Base-by-base conservation (phyloP, 1,140 invertebrate genomes). In the Heliconius nattereri region DNA sequence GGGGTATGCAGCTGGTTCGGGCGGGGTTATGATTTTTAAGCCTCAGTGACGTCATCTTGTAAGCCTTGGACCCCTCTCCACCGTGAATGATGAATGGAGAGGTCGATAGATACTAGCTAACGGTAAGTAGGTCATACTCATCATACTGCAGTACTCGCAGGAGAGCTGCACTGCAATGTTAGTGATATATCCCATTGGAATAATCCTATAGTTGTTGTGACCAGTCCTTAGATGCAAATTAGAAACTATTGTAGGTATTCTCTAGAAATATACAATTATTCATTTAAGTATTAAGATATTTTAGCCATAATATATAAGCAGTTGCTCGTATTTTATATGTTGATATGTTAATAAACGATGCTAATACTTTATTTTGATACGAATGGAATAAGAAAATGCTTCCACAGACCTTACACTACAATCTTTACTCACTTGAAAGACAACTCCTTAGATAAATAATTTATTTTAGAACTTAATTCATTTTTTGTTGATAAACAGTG, bases 41-140 rank as follows among this genome's bases (percentile, higher is more conserved):
- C 84, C 87, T 85, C 81, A 82, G 85, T 92, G 92, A 92, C 92
- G 92, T 93, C 92, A 93, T 87, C 20, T 26, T 84, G 79, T 75
- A 78, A 86, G 83, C 88, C 89, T 93, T 90, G 90, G 87, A 88
- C 85, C 87, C 87, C 85, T 83, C 86, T 85, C 80, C 83, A 37
- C 78, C 81, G 83, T 84, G 84, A 87, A 91, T 90, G 87, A 92
- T 92, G 91, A 93, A 93, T 93, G 91, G 91, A 93, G 85, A 87
- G 86, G 85, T 89, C 86, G 89, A 91, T 90, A 82, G 81, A 81
- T 86, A 77, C 73, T 76, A 84, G 82, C 78, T 85, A 89, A 86
- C 84, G 79, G 52, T 87, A 87, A 89, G 78, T 88, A 82, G 89
- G 87, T 86, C 87, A 89, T 32, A 81, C 79, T 80, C 87, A 86